Evolutionary conservation across 1,140 invertebrate genomes (phyloP).

Genomic region (Drosophila oshimai): DNA sequence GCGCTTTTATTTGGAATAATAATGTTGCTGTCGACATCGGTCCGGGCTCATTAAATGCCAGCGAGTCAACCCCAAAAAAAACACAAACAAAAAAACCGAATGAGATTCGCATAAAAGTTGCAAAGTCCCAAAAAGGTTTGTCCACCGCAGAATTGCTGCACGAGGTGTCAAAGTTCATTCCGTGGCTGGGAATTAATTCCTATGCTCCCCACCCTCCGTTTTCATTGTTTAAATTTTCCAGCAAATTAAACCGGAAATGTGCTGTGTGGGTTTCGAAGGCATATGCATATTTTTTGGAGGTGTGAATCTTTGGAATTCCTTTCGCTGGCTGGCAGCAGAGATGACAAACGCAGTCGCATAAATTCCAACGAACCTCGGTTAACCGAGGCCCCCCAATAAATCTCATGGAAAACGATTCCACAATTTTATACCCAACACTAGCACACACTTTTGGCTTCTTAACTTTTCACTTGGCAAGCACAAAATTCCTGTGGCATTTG

Average conservation of each 20-base stretch:
- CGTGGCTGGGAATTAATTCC: constrained; percentile 73
- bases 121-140: constrained; percentile 60
- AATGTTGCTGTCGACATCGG: constrained; percentile 79
- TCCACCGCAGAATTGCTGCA: constrained; percentile 82
- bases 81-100: constrained; percentile 2
- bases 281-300: constrained; percentile 46
- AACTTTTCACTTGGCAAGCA: constrained; percentile 64
- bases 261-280: constrained; percentile 8
- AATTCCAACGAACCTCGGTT: constrained; percentile 66
- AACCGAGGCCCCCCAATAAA: constrained; percentile 74
- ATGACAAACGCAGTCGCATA: constrained; percentile 73
- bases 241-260: constrained; percentile 74
- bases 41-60: constrained; percentile 72
- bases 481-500: constrained; percentile 74
- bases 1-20: constrained; percentile 83
- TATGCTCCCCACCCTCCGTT: constrained; percentile 33
- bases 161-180: constrained; percentile 82
- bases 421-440: constrained; percentile 44
- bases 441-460: constrained; percentile 50
- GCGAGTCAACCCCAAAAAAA: constrained; percentile 10
- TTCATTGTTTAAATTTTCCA: constrained; percentile 82
- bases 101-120: constrained; percentile 45
- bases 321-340: constrained; percentile 9
- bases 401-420: constrained; percentile 75
- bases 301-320: constrained; percentile 65